Base-by-base conservation (phyloP, 2,888 invertebrate genomes). In the Xanthorhoe spadicearia region DNA sequence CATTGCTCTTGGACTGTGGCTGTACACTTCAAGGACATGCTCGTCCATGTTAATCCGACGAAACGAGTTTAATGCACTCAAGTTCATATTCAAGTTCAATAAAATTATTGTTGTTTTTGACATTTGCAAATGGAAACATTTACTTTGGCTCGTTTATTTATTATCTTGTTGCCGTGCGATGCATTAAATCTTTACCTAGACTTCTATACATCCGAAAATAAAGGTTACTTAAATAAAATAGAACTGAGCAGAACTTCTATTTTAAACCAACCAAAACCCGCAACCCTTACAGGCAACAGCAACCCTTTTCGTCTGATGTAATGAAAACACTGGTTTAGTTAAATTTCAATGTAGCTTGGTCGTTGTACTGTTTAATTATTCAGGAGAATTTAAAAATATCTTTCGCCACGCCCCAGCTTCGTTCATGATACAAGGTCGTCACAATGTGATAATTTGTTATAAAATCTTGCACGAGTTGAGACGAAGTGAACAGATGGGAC, bases 1-100 rank as follows among this genome's bases (percentile, higher is more conserved):
- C 92, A 90, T 92, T 92, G 91, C 84, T 87, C 88, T 88, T 90
- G 86, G 71, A 77, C 66, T 75, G 70, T 74, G 69, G 69, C 81
- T 64, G 58, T 23, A 51, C 48, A 59, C 56, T 59, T 43, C 70
- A 73, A 74, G 76, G 74, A 75, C 75, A 60, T 43, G 19, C 50
- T 59, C 66, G 58, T 48, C 61, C 61, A 61, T 64, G 50, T 56
- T 48, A 51, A 65, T 61, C 35, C 51, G 35, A 28, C 19, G n/a
- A 28, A 53, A 60, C 53, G 60, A 56, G 66, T 67, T 63, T 62
- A 67, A 48, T 55, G 63, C 58, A 52, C 60, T 60, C 59, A 28
- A 57, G 49, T 52, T 61, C 43, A 57, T 17, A 50, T 53, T 63
- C 19, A 58, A 60, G 28, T 59, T 43, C 38, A 48, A 48, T 17